These are phyloP conservation scores for Rhinichthys klamathensis DNA, from an alignment of 2,113 vertebrate genomes.

Conservation along the genomic window DNA sequence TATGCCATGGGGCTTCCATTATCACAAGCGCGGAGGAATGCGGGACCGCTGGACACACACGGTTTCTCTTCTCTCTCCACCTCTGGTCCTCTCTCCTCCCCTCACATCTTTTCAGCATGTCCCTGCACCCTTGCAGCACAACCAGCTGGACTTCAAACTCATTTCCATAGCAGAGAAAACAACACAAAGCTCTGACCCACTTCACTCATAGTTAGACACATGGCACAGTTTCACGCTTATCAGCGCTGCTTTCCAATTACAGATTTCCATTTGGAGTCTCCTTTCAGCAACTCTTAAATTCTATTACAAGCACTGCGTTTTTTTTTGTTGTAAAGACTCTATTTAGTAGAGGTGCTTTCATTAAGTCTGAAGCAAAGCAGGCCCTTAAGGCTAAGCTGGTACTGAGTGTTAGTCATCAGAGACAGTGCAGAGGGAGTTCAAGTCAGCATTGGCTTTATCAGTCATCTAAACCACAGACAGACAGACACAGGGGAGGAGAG, in stretches of 20 bases:
- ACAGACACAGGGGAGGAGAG: not conserved
- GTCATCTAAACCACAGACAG: conserved; percentile 35
- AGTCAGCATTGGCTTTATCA: conserved; percentile 23
- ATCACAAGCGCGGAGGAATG: conserved; percentile 46
- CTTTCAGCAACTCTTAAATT: conserved; percentile 40
- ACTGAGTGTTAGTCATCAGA: not conserved
- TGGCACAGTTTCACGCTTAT: conserved; percentile 43
- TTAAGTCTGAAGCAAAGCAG: conserved; percentile 12
- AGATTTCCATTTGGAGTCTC: conserved; percentile 20
- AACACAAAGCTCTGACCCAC: conserved; percentile 50
- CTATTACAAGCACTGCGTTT: conserved; percentile 26
- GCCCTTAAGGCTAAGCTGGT: conserved; percentile 15
- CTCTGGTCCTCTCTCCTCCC: conserved; percentile 10
- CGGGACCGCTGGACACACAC: conserved; percentile 28
- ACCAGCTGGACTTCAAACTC: conserved; percentile 47
- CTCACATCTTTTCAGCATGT: conserved; percentile 9
- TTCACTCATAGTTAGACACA: conserved; percentile 41
- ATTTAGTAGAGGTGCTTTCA: conserved; percentile 34
- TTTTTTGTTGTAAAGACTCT: conserved; percentile 10
- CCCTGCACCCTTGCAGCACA: conserved; percentile 21
- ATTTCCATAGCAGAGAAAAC: conserved; percentile 48
- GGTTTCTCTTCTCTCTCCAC: conserved; percentile 24
- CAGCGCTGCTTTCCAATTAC: conserved; percentile 33
- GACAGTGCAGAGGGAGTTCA: conserved; percentile 1
- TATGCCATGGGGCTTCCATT: conserved; percentile 44